Base-by-base conservation (phyloP, 2,113 vertebrate genomes). In the Heterochromis multidens region DNA sequence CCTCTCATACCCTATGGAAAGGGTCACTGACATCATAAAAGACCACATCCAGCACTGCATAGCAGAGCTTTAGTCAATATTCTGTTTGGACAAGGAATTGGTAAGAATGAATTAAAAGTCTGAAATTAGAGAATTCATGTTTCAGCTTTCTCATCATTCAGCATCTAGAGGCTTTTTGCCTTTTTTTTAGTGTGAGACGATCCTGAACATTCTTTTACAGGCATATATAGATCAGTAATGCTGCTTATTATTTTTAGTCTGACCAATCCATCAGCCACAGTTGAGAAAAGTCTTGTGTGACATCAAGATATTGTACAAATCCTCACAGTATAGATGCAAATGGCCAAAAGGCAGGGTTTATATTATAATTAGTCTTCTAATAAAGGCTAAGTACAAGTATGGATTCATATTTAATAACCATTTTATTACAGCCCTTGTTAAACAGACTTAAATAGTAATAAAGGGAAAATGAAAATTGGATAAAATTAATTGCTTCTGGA, bases 151-250 rank as follows among this genome's bases (percentile, higher is more conserved):
- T 54, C 2, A 10, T 7, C 4, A 25, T 59, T 77, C 29, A 61
- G 37, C 35, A 46, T 57, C 57, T 23, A 9, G 17, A 58, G 40
- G 40, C 62, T 40, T 7, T 21, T 84, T 57, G 21, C 0, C n/a
- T 40, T 13, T 29, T 72, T 49, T 70, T 82, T 82, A 35, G 29
- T 63, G 76, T 82, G 49, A 31, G 82, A 77, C 83, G 14, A 83
- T 61, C 87, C 78, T 78, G 59, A 79, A 86, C 83, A 27, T 88
- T 63, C 63, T 91, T 79, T 91, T 81, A 82, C n/a, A 67, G 72
- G 35, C n/a, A 83, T 57, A 57, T 33, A 56, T 70, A 12, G 87
- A 89, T 94, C 82, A 80, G 65, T 89, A 85, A 59, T 79, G 31
- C n/a, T 57, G 82, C 82, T 31, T 11, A n/a, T 74, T 74, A 27